Evolutionary conservation across 1,140 invertebrate genomes (phyloP).

Genomic region (Drosophila ercepeae): DNA sequence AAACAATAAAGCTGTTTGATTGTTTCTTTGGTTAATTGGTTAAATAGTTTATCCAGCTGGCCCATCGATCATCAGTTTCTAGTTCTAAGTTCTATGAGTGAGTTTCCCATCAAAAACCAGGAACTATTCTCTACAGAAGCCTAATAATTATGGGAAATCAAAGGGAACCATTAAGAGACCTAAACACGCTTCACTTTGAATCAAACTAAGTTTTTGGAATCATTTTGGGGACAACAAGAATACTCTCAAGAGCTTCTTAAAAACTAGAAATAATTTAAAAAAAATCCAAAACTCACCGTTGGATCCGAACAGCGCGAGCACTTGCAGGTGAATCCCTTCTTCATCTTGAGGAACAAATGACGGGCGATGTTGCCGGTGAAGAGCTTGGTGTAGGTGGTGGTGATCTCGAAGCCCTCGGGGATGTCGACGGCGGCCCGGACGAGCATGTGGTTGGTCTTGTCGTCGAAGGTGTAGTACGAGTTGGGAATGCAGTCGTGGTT

Average conservation of each 20-base stretch:
- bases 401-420: constrained; percentile 88
- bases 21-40: constrained; percentile 42
- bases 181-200: too few species aligned
- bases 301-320: constrained; percentile 90
- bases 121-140: neutral
- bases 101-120: neutral
- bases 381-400: constrained; percentile 89
- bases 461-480: constrained; percentile 88
- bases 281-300: constrained; percentile 84
- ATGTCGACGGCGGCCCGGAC: constrained; percentile 88
- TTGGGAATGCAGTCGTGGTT: constrained; percentile 92
- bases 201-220: too few species aligned
- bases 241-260: too few species aligned
- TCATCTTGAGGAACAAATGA: constrained; percentile 87
- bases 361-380: constrained; percentile 89
- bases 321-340: constrained; percentile 90
- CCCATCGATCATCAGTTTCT: constrained; percentile 50
- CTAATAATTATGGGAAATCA: neutral
- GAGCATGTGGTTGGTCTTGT: constrained; percentile 86
- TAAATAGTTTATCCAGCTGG: constrained; percentile 72
- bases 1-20: constrained; percentile 15
- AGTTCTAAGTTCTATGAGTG: constrained; percentile 2
- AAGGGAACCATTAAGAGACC: neutral
- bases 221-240: too few species aligned
- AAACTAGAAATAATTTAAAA: neutral